A percentile compares a stretch with the other conserved stretches of the same genome.
Conservation (phyloP, 2,113 vertebrate genomes). For the Hippocampus mohnikei region DNA sequence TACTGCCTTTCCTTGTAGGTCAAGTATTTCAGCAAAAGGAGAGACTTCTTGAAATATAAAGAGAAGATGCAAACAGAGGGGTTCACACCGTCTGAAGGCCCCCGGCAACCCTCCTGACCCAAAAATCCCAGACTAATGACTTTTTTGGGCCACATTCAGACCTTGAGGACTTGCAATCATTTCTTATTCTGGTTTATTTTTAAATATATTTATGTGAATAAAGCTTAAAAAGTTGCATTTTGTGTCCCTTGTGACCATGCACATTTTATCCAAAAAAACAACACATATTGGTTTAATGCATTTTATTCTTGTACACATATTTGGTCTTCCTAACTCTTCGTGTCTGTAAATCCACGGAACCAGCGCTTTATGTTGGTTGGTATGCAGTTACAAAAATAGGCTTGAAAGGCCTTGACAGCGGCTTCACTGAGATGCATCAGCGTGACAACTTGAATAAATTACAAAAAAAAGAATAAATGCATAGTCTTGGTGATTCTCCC, state of each 20-base stretch:
- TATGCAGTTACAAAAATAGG: constrained; percentile 59
- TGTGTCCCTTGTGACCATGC: background rate
- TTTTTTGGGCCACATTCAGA: background rate
- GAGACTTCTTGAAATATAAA: constrained; percentile 92
- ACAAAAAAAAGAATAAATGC: constrained; percentile 22
- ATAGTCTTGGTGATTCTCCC: constrained; percentile 32
- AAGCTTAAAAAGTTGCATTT: background rate
- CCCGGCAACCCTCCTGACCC: constrained; percentile 58
- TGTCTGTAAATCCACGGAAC: constrained; percentile 37
- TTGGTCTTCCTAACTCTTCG: constrained; percentile 24
- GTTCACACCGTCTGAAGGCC: constrained; percentile 70
- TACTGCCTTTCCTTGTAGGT: constrained; percentile 70
- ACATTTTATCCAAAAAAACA: constrained; percentile 13
- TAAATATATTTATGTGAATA: background rate
- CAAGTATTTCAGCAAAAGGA: constrained; percentile 89
- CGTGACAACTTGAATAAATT: constrained; percentile 44
- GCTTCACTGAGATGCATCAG: constrained; percentile 23
- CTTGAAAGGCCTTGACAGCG: constrained; percentile 29
- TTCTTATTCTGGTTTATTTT: background rate
- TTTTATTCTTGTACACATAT: constrained; percentile 49
- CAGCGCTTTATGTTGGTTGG: constrained; percentile 46
- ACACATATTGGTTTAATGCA: constrained; percentile 10
- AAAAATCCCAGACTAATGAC: background rate
- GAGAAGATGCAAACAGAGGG: constrained; percentile 79
- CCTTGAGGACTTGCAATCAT: background rate